Percentiles rank a stretch among this genome's conserved stretches.
phyloP scores from a whole-genome alignment of 2,113 vertebrate species.

The Phyllopteryx taeniolatus region DNA sequence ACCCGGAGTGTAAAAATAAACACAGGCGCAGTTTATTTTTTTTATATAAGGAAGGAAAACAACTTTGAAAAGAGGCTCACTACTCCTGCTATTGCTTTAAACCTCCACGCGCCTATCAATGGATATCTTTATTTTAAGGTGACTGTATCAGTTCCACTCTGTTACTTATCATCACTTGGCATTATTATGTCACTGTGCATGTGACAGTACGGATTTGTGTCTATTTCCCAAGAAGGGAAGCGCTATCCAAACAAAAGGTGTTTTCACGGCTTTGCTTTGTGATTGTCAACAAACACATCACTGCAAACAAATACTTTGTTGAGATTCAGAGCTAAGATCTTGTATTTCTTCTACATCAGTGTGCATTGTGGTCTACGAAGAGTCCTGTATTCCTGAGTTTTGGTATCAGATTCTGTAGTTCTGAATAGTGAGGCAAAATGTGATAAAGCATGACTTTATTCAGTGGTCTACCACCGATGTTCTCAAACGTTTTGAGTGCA shows the following conservation, averaged over 20 bases:
- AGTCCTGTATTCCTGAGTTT: not conserved
- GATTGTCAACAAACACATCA: too few species aligned
- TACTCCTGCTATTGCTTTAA: conserved; percentile 1
- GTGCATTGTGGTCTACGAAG: not conserved
- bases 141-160: conserved; percentile 17
- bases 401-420: not conserved
- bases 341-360: conserved; percentile 14
- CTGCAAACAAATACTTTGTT: conserved; percentile 48
- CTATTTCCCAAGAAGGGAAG: conserved; percentile 25
- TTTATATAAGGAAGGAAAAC: conserved; percentile 34
- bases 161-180: conserved; percentile 19
- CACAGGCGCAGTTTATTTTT: conserved; percentile 34
- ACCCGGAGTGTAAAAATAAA: conserved; percentile 24
- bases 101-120: conserved; percentile 12
- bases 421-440: not conserved
- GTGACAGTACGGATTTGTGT: not conserved
- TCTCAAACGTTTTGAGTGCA: too few species aligned
- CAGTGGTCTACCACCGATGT: too few species aligned
- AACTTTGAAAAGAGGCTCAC: conserved; percentile 29
- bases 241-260: conserved; percentile 53
- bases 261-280: conserved; percentile 40
- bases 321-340: conserved; percentile 25
- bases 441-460: too few species aligned
- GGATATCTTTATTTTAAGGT: conserved; percentile 35
- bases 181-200: conserved; percentile 27